Conservation (phyloP, 1,140 invertebrate genomes). For the Lepidurus arcticus region DNA sequence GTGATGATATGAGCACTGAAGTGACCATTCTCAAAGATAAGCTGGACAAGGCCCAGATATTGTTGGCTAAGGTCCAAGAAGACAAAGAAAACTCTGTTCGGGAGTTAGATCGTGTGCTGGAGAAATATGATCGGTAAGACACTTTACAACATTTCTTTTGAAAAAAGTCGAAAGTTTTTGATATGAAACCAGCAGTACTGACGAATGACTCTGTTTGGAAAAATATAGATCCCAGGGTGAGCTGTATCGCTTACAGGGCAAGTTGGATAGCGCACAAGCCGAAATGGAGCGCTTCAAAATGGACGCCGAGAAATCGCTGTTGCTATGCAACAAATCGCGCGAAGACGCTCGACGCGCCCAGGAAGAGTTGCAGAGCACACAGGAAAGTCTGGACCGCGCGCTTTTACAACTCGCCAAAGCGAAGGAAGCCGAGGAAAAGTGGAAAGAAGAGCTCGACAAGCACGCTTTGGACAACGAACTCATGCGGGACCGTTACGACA, state of each 20-base stretch:
- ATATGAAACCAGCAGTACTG: not conserved
- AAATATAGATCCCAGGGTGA: conserved; percentile 69
- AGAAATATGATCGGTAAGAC: conserved; percentile 83
- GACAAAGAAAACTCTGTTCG: conserved; percentile 80
- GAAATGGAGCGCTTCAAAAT: conserved; percentile 77
- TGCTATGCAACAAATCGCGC: conserved; percentile 67
- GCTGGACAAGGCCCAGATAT: conserved; percentile 73
- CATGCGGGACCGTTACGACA: conserved; percentile 76
- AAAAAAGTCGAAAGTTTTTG: not conserved
- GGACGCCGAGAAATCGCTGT: conserved; percentile 76
- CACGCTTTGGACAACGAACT: conserved; percentile 71
- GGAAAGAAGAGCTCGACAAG: conserved; percentile 78
- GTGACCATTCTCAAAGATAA: conserved; percentile 82
- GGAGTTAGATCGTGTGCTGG: conserved; percentile 84
- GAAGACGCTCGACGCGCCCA: conserved; percentile 79
- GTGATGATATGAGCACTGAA: conserved; percentile 76
- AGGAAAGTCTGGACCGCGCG: conserved; percentile 80
- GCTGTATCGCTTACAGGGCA: conserved; percentile 77
- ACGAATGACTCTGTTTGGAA: too few species aligned
- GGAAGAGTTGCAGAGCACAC: conserved; percentile 71
- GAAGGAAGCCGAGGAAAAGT: conserved; percentile 85
- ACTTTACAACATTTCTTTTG: not conserved
- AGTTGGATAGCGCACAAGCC: conserved; percentile 74
- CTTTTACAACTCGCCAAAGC: conserved; percentile 72
- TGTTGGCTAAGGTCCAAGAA: conserved; percentile 71